Base-by-base conservation (phyloP, 1,140 invertebrate species). In the Papilio machaon region DNA sequence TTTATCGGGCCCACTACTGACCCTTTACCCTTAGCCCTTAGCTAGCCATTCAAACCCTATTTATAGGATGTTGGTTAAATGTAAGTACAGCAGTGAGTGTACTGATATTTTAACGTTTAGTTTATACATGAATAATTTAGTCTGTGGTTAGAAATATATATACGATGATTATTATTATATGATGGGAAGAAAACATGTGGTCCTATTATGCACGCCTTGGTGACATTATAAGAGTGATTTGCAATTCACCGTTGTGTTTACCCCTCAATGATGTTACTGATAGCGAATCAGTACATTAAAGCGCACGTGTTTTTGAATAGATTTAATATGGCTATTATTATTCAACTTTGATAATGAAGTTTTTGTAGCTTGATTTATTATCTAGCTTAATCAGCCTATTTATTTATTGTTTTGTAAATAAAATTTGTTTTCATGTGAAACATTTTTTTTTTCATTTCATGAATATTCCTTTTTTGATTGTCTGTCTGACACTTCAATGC, bases 21-120 rank as follows among this genome's bases (percentile, higher is more conserved):
- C 93, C 93, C 87, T 94, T 92, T 92, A 91, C n/a, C n/a, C n/a
- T n/a, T n/a, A n/a, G n/a, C 90, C 91, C 91, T 92, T 93, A 91
- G 93, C 90, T 87, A 85, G 83, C 82, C 87, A 81, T 86, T 82
- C 82, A 85, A 89, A 92, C 92, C 90, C 90, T 89, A 85, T 76
- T 84, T 82, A 83, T 83, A 81, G 46, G 54, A 35, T 81, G 83
- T 81, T 84, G 80, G 79, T 81, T 82, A 84, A 85, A 83, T 82
- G 82, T 83, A 80, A 86, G 73, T 49, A 23, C 79, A 81, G 78
- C 64, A 52, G 73, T 82, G 70, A 60, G 9, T 11, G 81, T 75
- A 79, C 81, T 85, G 83, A 64, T 74, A 60, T 82, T 85, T 84
- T 52, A 73, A 76, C 11, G n/a, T 19, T 73, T 76, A 82, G 84